Conservation (phyloP, 2,797 vertebrate genomes). For the Serranus cabrilla region DNA sequence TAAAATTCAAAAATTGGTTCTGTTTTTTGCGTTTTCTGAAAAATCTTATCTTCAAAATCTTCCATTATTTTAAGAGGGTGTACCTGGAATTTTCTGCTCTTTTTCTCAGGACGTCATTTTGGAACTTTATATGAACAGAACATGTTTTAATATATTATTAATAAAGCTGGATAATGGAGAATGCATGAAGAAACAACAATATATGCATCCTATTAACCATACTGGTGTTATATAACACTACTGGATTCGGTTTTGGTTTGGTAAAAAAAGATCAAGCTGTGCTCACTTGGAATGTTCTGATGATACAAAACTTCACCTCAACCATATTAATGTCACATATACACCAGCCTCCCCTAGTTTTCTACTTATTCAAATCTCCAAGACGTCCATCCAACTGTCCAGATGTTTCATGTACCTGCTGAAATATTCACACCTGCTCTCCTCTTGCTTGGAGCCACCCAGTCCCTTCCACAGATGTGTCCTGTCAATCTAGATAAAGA, state of each 20-base stretch:
- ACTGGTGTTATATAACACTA: not conserved
- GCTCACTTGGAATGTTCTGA: not conserved
- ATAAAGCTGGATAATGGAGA: not conserved
- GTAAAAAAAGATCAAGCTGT: not conserved
- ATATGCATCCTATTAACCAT: not conserved
- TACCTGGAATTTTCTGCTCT: too few species aligned
- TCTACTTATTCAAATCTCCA: constrained; percentile 13
- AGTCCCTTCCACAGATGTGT: constrained; percentile 80
- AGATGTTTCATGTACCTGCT: constrained; percentile 76
- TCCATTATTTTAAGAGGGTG: too few species aligned
- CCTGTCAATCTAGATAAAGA: constrained; percentile 83
- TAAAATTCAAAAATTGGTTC: too few species aligned
- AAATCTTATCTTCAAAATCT: too few species aligned
- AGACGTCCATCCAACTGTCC: constrained; percentile 50
- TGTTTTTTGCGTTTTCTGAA: too few species aligned
- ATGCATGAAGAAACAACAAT: not conserved
- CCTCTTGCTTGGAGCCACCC: constrained; percentile 60
- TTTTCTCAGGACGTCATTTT: too few species aligned
- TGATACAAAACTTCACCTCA: not conserved
- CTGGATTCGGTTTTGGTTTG: not conserved
- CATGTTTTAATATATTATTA: not conserved
- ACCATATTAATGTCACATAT: not conserved
- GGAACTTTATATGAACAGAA: not conserved
- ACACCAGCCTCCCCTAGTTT: not conserved
- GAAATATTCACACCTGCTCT: constrained; percentile 79